Percentiles rank a stretch among this genome's conserved stretches.
These are phyloP conservation scores for Florisuga fusca DNA, from an alignment of 2,797 vertebrate genomes.

Conservation along the genomic window DNA sequence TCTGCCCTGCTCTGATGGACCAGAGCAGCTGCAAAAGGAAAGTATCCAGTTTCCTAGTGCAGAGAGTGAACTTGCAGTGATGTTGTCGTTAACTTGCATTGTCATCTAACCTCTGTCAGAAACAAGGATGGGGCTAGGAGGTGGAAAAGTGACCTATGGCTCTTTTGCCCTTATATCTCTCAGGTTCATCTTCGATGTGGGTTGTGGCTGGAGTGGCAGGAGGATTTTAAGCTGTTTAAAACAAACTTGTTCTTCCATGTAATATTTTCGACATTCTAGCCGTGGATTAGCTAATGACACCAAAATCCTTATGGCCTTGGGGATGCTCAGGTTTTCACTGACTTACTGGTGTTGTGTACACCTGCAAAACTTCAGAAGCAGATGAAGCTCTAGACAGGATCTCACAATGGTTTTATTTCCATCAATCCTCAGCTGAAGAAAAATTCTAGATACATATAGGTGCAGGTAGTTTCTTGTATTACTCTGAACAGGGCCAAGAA, in stretches of 20 bases:
- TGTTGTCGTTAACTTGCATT: background rate
- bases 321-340: background rate
- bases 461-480: background rate
- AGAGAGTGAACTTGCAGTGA: background rate
- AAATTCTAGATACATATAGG: background rate
- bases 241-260: background rate
- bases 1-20: slow-evolving; percentile 15
- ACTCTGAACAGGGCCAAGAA: background rate
- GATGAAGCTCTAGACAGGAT: background rate
- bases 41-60: background rate
- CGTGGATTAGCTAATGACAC: background rate
- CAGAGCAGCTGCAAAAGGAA: slow-evolving; percentile 18
- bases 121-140: background rate
- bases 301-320: background rate
- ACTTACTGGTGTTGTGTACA: background rate
- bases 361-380: background rate
- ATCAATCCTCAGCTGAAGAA: background rate
- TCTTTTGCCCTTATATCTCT: background rate
- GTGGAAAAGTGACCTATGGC: background rate
- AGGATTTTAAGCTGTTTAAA: background rate
- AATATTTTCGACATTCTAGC: background rate
- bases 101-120: background rate
- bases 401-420: background rate
- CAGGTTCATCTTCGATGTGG: background rate
- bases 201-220: background rate